A percentile compares a stretch with the other conserved stretches of the same genome.
Conservation (phyloP, 2,113 vertebrate genomes). For the Cynopterus brachyotis region DNA sequence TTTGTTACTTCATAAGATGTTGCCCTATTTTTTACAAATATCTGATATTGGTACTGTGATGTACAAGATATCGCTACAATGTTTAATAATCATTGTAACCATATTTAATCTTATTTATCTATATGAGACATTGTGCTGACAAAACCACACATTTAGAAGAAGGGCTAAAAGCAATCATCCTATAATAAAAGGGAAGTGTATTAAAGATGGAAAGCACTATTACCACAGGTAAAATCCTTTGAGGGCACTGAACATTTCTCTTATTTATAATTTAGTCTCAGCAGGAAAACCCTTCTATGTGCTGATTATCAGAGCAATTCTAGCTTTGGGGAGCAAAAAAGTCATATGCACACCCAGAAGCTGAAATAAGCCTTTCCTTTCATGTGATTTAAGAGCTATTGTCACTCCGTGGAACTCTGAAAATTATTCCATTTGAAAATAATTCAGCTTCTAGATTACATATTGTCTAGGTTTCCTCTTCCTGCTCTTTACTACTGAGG, state of each 20-base stretch:
- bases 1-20: neutral
- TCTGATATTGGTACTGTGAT: neutral
- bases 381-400: conserved; percentile 65
- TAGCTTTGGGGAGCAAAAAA: conserved; percentile 64
- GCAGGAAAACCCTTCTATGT: conserved; percentile 62
- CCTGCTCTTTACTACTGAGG: conserved; percentile 64
- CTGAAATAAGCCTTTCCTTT: conserved; percentile 73
- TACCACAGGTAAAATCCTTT: conserved; percentile 70
- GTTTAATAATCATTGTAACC: conserved; percentile 59
- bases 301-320: conserved; percentile 74
- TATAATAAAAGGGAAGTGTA: conserved; percentile 69
- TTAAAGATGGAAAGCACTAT: conserved; percentile 71
- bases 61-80: neutral
- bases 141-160: conserved; percentile 58
- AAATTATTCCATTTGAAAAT: conserved; percentile 76
- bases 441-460: conserved; percentile 72
- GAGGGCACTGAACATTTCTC: conserved; percentile 37
- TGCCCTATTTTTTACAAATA: neutral
- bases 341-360: conserved; percentile 61
- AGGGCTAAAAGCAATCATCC: conserved; percentile 65
- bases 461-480: conserved; percentile 74
- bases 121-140: conserved; percentile 54
- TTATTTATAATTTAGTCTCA: conserved; percentile 77
- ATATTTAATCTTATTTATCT: conserved; percentile 71
- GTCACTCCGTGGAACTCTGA: conserved; percentile 67